phyloP scores from a whole-genome alignment of 2,888 invertebrate species.

The Rhopalosiphum nymphaeae region DNA sequence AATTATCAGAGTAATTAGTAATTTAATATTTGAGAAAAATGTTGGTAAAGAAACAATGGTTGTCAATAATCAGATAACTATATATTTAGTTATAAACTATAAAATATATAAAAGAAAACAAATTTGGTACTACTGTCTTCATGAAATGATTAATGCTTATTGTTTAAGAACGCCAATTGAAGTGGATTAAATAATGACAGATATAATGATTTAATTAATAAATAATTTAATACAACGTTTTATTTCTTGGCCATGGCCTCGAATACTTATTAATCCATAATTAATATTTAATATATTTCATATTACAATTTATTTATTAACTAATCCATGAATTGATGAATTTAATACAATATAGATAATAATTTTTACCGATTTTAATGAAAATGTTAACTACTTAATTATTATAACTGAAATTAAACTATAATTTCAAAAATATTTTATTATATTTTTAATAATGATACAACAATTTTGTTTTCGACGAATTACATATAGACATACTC shows the following conservation, averaged over 20 bases:
- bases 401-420: neutral
- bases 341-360: neutral
- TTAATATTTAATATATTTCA: slow-evolving; percentile 4
- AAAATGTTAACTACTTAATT: neutral
- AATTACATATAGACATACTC: neutral
- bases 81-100: neutral
- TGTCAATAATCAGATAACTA: neutral
- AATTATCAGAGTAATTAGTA: neutral
- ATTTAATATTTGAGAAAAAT: neutral
- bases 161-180: neutral
- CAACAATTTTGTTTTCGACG: neutral
- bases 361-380: neutral
- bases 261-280: neutral
- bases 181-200: neutral
- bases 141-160: neutral
- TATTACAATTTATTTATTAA: neutral
- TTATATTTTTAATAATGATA: neutral
- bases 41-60: neutral
- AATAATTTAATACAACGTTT: slow-evolving; percentile 3
- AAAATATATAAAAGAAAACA: neutral
- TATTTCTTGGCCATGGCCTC: neutral
- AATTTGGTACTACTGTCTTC: neutral
- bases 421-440: neutral
- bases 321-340: neutral
- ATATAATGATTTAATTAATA: neutral